phyloP scores from a whole-genome alignment of 35 echinoderm and acorn worm genomes.

The Diadema setosum region DNA sequence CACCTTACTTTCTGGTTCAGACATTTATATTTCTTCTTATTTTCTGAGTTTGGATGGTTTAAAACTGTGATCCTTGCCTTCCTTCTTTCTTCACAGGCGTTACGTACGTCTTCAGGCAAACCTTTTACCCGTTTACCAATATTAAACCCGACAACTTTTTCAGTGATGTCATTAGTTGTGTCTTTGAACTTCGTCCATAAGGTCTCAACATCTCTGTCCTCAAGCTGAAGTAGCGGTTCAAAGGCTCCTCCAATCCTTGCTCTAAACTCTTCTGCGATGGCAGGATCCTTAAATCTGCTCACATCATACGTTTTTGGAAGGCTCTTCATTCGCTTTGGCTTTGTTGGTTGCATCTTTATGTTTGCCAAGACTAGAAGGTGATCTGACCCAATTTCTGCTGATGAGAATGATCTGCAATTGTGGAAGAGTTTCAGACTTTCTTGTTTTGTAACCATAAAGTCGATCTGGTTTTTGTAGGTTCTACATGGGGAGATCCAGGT shows the following conservation, averaged over 20 bases:
- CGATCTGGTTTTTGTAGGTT: not conserved
- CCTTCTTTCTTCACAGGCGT: too few relatives aligned
- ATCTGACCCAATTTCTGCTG: not conserved
- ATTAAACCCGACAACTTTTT: too few relatives aligned
- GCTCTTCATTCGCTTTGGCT: not conserved
- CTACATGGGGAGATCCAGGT: not conserved
- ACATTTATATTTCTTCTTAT: too few relatives aligned
- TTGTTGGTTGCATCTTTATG: not conserved
- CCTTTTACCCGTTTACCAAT: too few relatives aligned
- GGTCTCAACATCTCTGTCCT: not conserved
- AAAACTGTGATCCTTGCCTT: too few relatives aligned
- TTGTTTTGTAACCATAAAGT: conserved; percentile 2
- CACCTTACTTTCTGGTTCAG: not conserved
- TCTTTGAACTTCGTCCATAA: not conserved
- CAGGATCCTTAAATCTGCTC: not conserved
- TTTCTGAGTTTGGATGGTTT: too few relatives aligned
- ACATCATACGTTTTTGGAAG: not conserved
- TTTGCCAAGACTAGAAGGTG: conserved; percentile 30
- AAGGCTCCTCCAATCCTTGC: not conserved
- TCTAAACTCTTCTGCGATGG: not conserved
- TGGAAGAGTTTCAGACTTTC: not conserved
- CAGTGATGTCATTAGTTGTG: not conserved
- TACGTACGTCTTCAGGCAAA: too few relatives aligned
- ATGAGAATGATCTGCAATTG: conserved; percentile 9
- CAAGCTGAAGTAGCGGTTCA: not conserved